Percentiles rank a stretch among this genome's conserved stretches.
Evolutionary conservation across 2,113 vertebrate species (phyloP).

Genomic region (Platysteira castanea): DNA sequence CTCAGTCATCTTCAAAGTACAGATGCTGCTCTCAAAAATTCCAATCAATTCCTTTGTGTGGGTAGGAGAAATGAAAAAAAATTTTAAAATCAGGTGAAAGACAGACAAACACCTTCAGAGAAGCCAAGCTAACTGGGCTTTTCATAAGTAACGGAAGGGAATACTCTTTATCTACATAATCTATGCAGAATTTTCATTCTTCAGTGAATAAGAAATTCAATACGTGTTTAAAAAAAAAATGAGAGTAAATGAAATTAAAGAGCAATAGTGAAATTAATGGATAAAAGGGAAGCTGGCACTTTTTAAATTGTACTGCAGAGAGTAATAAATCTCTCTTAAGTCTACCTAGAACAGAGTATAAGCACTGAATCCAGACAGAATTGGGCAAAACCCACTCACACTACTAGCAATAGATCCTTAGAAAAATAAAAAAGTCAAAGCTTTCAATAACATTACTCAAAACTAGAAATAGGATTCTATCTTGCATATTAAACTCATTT

Average conservation of each 20-base stretch:
- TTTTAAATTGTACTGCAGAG: not conserved
- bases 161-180: not conserved
- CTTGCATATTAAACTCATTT: not conserved
- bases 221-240: not conserved
- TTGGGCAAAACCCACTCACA: not conserved
- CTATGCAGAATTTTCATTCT: not conserved
- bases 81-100: not conserved
- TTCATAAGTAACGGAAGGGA: not conserved
- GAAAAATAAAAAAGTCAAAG: not conserved
- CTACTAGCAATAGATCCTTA: not conserved
- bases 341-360: not conserved
- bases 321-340: not conserved
- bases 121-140: not conserved
- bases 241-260: not conserved
- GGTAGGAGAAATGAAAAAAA: not conserved
- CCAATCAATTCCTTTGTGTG: not conserved
- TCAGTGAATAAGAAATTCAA: not conserved
- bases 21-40: not conserved
- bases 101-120: not conserved
- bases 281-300: not conserved
- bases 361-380: not conserved
- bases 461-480: not conserved
- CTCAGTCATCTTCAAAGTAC: not conserved
- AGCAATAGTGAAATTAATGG: not conserved
- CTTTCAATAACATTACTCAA: not conserved